Base-by-base conservation (phyloP, 64 coral and sea anemone genomes). In the Anthopleura sola region DNA sequence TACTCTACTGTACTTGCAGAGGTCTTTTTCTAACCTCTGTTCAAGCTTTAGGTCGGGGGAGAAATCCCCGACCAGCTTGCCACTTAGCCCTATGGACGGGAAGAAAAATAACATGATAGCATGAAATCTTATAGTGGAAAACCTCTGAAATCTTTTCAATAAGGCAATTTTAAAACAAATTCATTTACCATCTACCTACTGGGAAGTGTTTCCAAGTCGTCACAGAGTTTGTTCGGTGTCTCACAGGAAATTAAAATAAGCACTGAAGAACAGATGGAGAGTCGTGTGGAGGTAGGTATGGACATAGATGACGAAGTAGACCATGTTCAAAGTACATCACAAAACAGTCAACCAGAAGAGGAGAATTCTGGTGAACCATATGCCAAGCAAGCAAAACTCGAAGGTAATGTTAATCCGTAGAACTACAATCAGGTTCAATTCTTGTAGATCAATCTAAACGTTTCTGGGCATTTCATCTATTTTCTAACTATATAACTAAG, bases 261-360 rank as follows among this genome's bases (percentile, higher is more conserved):
- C 53, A 83, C 92, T 83, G 94, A 95, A 88, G 68, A 85, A 53
- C 90, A 95, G 80, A 82, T 92, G 36, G 78, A 92, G 31, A 95
- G 89, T 86, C 90, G 90, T 54, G 90, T 82, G 19, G 90, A 91
- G 90, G 94, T 95, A 95, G 94, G 94, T 95, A 95, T 95, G 94
- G 94, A 95, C 47, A 75, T 95, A 55, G 94, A 95, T 86, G 94
- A 95, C 26, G 93, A 95, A 49, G 85, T 84, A 20, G 31, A 37
- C 31, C 75, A 77, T 6, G 37, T 18, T 40, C 32, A 84, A 53
- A 68, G 48, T 37, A 50, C 20, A 33, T 77, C 75, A 77, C 34
- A 37, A 37, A 11, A 31, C 88, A 75, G 79, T 53, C 15, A 50
- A 84, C 10, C 29, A 34, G 62, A 84, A 14, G 74, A 36, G 36